A percentile compares a stretch with the other conserved stretches of the same genome.
phyloP scores from a whole-genome alignment of 1,140 invertebrate species.

The Vollenhovia emeryi region DNA sequence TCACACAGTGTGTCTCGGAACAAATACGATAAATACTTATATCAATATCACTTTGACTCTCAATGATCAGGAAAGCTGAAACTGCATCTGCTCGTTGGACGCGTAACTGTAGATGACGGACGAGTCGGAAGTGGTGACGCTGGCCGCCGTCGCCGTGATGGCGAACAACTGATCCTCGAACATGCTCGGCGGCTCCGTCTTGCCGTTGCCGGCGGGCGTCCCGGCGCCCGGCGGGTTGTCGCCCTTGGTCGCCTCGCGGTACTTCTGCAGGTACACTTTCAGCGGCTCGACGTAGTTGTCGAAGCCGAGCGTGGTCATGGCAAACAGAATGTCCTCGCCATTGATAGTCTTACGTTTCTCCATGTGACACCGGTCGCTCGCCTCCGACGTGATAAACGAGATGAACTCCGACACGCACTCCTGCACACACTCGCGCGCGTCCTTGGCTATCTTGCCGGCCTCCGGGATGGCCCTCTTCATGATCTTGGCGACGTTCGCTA shows the following conservation, averaged over 20 bases:
- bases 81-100: constrained; percentile 83
- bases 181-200: constrained; percentile 77
- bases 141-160: constrained; percentile 79
- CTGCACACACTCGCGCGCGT: constrained; percentile 99
- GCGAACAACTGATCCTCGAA: constrained; percentile 84
- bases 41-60: constrained; percentile 48
- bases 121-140: constrained; percentile 82
- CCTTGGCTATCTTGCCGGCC: constrained; percentile 99
- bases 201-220: constrained; percentile 76
- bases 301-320: constrained; percentile 98
- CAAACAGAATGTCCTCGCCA: constrained; percentile 98
- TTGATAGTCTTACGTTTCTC: constrained; percentile 99
- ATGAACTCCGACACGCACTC: constrained; percentile 99
- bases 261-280: constrained; percentile 98
- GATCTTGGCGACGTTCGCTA: constrained; percentile 99
- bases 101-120: constrained; percentile 84
- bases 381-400: constrained; percentile 99
- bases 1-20: constrained; percentile 20
- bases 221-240: constrained; percentile 79
- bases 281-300: constrained; percentile 99
- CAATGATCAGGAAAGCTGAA: constrained; percentile 81
- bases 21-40: constrained; percentile 56
- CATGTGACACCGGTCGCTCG: constrained; percentile 97
- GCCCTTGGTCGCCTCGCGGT: constrained; percentile 91
- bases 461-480: constrained; percentile 99